phyloP scores from a whole-genome alignment of 1,140 invertebrate species.

The Rhizoglyphus robini region DNA sequence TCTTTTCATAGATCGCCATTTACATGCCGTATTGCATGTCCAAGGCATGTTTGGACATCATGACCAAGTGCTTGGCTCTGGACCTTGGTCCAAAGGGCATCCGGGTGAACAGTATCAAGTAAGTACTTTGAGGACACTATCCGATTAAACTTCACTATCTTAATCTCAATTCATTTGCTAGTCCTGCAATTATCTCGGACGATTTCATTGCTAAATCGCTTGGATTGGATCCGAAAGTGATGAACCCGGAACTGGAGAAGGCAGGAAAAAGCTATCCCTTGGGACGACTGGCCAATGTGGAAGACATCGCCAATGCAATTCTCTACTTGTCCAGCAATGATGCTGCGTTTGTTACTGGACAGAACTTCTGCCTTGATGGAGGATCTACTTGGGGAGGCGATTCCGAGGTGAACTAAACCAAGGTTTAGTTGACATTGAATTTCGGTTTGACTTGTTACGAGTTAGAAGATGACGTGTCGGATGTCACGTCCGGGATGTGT shows the following conservation, averaged over 20 bases:
- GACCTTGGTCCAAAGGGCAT: too few relatives aligned
- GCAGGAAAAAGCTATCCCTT: not conserved
- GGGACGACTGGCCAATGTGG: conserved; percentile 28
- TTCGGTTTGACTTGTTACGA: too few relatives aligned
- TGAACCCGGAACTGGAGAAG: not conserved
- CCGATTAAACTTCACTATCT: conserved; percentile 15
- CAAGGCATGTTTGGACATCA: too few relatives aligned
- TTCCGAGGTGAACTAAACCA: too few relatives aligned
- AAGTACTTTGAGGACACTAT: conserved; percentile 31
- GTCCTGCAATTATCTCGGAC: not conserved
- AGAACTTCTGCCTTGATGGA: conserved; percentile 62
- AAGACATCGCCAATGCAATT: conserved; percentile 64
- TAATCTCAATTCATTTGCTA: not conserved
- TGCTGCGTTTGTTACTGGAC: conserved; percentile 66
- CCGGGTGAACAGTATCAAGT: conserved; percentile 34
- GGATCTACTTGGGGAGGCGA: conserved; percentile 34
- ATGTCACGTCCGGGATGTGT: too few relatives aligned
- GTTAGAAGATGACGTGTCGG: too few relatives aligned
- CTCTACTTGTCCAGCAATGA: conserved; percentile 66
- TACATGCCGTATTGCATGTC: too few relatives aligned
- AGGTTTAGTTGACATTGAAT: too few relatives aligned
- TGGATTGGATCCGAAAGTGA: not conserved
- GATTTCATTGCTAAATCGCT: conserved; percentile 1
- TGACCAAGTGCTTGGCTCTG: too few relatives aligned
- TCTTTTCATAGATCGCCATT: not conserved